phyloP scores from a whole-genome alignment of 1,140 invertebrate genomes.

The Heliconius congener region DNA sequence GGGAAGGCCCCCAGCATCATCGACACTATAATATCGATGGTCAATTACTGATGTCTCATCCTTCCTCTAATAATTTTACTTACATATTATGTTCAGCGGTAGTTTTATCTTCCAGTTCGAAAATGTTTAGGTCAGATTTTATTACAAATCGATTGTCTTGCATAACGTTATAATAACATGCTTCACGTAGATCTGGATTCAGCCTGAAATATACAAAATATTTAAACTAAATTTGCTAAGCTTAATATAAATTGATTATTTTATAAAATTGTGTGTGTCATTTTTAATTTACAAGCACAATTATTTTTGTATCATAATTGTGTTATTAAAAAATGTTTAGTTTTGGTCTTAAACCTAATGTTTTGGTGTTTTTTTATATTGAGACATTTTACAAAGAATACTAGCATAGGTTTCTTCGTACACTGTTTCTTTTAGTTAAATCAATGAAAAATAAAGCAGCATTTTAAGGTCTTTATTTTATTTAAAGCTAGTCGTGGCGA shows the following conservation, averaged over 20 bases:
- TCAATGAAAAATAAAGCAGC: no score
- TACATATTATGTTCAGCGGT: conserved; percentile 58
- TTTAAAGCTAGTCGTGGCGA: no score
- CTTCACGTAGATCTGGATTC: conserved; percentile 60
- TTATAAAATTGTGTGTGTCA: no score
- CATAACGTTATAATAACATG: conserved; percentile 51
- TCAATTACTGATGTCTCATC: not conserved
- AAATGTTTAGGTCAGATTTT: conserved; percentile 47
- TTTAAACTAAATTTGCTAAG: conserved; percentile 1
- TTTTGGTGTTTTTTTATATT: not conserved
- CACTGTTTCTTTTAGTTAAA: no score
- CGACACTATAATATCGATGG: not conserved
- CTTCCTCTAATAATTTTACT: conserved; percentile 30
- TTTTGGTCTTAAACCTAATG: not conserved
- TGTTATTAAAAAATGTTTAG: no score
- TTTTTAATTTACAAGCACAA: no score
- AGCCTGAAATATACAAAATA: conserved; percentile 49
- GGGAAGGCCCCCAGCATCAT: not conserved
- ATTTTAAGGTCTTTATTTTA: no score
- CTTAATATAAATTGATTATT: no score
- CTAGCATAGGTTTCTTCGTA: no score
- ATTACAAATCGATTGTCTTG: conserved; percentile 43
- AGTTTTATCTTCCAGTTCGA: conserved; percentile 61
- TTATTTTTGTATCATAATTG: no score
- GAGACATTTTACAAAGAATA: no score